Evolutionary conservation across 1,140 invertebrate genomes (phyloP).

Genomic region (Hyphantria cunea): DNA sequence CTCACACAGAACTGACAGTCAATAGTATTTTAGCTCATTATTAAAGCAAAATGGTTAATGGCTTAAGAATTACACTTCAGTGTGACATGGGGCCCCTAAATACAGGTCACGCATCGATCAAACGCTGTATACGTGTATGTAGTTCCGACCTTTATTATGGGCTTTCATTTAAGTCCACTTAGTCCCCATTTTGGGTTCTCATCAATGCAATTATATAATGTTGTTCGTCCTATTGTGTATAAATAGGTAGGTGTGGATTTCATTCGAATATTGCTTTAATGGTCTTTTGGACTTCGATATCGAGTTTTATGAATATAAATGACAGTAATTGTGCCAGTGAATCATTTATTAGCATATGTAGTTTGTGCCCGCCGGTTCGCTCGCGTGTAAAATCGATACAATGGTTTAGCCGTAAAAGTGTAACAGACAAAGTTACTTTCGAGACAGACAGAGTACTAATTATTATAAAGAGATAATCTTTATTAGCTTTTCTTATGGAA

Average conservation of each 20-base stretch:
- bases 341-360: too few species aligned
- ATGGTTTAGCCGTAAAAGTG: too few species aligned
- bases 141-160: conserved; percentile 28
- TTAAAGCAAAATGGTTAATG: too few species aligned
- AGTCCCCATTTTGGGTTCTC: conserved; percentile 23
- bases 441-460: too few species aligned
- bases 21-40: too few species aligned
- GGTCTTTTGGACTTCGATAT: neutral
- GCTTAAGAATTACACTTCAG: neutral
- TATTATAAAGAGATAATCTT: too few species aligned
- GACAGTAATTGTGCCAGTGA: too few species aligned
- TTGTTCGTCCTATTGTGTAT: conserved; percentile 12
- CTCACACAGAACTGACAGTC: too few species aligned
- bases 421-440: too few species aligned
- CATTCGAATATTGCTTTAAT: neutral
- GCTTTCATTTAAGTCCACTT: conserved; percentile 31
- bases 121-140: conserved; percentile 19
- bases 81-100: conserved; percentile 13
- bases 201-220: conserved; percentile 29
- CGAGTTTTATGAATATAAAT: neutral
- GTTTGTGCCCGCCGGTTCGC: too few species aligned
- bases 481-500: too few species aligned
- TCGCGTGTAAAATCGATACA: too few species aligned
- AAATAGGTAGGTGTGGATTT: neutral
- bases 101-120: conserved; percentile 30